A percentile compares a stretch with the other conserved stretches of the same genome.
Evolutionary conservation across 2,797 vertebrate species (phyloP).

Genomic region (Cuculus canorus): DNA sequence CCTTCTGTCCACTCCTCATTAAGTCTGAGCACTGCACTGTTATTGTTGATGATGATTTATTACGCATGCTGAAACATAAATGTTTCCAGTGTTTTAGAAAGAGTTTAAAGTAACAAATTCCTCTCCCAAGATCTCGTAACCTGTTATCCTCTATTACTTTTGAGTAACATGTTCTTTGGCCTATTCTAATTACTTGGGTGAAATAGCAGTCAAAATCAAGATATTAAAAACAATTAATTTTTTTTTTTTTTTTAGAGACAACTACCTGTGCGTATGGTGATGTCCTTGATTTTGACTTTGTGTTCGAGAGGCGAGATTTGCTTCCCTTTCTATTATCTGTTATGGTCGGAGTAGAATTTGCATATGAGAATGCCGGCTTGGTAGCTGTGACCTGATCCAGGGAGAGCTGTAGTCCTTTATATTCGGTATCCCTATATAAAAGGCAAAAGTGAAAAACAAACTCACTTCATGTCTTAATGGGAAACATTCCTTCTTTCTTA

Average conservation of each 20-base stretch:
- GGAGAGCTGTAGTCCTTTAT: constrained; percentile 96
- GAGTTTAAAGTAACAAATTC: constrained; percentile 9
- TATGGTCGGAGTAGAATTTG: constrained; percentile 81
- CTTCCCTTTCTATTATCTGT: constrained; percentile 84
- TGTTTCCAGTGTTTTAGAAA: constrained; percentile 13
- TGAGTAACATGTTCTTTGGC: background rate
- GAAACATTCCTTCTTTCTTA: constrained; percentile 43
- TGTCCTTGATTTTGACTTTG: constrained; percentile 91
- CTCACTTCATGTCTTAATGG: constrained; percentile 32
- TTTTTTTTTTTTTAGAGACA: background rate
- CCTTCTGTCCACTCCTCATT: background rate
- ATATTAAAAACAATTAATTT: background rate
- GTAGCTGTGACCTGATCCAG: constrained; percentile 91
- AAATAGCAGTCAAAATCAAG: constrained; percentile 32
- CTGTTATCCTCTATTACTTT: background rate
- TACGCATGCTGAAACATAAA: background rate
- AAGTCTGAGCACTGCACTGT: background rate
- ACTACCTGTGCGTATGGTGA: constrained; percentile 95
- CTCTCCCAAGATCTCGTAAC: background rate
- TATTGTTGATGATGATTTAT: constrained; percentile 10
- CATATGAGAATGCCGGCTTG: constrained; percentile 87
- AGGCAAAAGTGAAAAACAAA: constrained; percentile 57
- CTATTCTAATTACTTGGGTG: background rate
- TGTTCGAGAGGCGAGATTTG: constrained; percentile 84
- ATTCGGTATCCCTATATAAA: constrained; percentile 90